A percentile compares a stretch with the other conserved stretches of the same genome.
These are phyloP conservation scores for Harpagifer antarcticus DNA, from an alignment of 2,797 vertebrate genomes.

Conservation along the genomic window DNA sequence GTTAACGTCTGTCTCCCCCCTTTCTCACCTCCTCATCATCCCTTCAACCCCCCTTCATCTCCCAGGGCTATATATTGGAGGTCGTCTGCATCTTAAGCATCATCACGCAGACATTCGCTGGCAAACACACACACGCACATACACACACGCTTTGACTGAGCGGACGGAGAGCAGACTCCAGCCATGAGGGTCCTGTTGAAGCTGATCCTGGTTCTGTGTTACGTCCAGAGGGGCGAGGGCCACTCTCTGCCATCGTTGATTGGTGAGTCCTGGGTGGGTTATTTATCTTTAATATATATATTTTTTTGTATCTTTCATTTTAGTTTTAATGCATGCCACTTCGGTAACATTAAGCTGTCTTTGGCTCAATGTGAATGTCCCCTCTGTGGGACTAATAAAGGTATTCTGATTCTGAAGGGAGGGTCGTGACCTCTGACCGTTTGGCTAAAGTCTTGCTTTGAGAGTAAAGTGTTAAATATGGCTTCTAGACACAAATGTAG, in stretches of 20 bases:
- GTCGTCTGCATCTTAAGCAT: conserved; percentile 76
- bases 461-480: not conserved
- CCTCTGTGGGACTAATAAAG: too few relatives aligned
- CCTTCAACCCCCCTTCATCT: conserved; percentile 55
- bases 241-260: conserved; percentile 66
- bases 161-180: conserved; percentile 47
- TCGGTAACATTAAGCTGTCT: too few relatives aligned
- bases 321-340: too few relatives aligned
- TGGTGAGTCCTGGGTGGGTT: conserved; percentile 67
- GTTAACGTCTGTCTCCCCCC: conserved; percentile 71
- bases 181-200: conserved; percentile 78
- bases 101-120: conserved; percentile 67
- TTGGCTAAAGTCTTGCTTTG: not conserved
- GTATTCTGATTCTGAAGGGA: not conserved
- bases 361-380: too few relatives aligned
- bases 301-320: too few relatives aligned
- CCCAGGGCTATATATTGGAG: conserved; percentile 84
- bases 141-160: not conserved
- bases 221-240: conserved; percentile 73
- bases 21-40: conserved; percentile 51
- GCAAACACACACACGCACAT: conserved; percentile 8
- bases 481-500: not conserved
- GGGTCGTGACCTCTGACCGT: conserved; percentile 54
- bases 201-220: conserved; percentile 77
- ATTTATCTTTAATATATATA: too few relatives aligned